Conservation (phyloP, 1,140 invertebrate genomes). For the Archegozetes longisetosus region DNA sequence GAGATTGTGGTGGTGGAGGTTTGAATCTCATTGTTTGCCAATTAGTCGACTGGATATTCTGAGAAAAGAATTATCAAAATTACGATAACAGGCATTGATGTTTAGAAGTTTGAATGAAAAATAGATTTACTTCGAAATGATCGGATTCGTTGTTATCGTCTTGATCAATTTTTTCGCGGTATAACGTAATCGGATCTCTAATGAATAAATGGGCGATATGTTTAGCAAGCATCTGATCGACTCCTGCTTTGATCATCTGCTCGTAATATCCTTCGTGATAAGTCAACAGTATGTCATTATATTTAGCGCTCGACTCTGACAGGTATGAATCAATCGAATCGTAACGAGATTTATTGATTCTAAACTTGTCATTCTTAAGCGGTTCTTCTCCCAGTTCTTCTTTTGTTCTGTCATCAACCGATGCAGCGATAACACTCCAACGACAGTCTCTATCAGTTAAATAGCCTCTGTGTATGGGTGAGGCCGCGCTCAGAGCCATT, state of each 20-base stretch:
- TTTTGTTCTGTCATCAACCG: constrained; percentile 85
- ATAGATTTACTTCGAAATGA: constrained; percentile 76
- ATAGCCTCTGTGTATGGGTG: constrained; percentile 81
- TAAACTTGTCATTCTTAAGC: constrained; percentile 43
- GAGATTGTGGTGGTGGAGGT: constrained; percentile 75
- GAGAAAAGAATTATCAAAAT: constrained; percentile 14
- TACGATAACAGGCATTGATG: constrained; percentile 6
- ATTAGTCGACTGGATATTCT: constrained; percentile 99
- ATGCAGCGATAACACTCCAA: constrained; percentile 86
- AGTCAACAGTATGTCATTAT: constrained; percentile 77
- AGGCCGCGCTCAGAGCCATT: constrained; percentile 86
- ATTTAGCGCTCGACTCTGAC: constrained; percentile 65
- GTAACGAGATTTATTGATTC: constrained; percentile 89
- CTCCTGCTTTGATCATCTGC: constrained; percentile 58
- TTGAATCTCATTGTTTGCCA: constrained; percentile 99
- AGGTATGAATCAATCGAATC: constrained; percentile 96
- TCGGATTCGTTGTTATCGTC: constrained; percentile 87
- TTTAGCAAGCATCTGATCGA: constrained; percentile 67
- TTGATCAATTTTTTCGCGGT: constrained; percentile 87
- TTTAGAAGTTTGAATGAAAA: background rate
- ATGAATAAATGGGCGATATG: constrained; percentile 98
- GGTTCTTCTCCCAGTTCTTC: constrained; percentile 61
- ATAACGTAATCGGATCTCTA: constrained; percentile 86
- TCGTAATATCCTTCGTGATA: constrained; percentile 70
- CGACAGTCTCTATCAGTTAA: constrained; percentile 89